A percentile compares a stretch with the other conserved stretches of the same genome.
phyloP scores from a whole-genome alignment of 2,797 vertebrate species.

The Setipinna tenuifilis region DNA sequence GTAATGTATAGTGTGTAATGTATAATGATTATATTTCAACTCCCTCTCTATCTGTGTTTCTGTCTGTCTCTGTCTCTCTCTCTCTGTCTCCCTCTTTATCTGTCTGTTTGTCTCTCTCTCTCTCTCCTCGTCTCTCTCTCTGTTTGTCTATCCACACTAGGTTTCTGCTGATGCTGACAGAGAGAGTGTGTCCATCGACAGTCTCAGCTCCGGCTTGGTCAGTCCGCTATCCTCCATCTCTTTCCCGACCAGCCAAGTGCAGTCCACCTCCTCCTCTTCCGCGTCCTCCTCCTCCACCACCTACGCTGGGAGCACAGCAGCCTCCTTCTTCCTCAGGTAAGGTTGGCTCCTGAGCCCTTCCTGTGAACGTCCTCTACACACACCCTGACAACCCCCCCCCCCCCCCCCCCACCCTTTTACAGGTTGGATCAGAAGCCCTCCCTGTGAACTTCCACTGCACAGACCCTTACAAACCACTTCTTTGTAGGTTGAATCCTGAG shows the following conservation, averaged over 20 bases:
- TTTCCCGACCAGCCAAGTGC: conserved; percentile 11
- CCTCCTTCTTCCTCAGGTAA: conserved; percentile 71
- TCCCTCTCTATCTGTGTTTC: background rate
- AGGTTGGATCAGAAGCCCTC: no score
- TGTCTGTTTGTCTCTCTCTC: background rate
- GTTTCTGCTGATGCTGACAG: conserved; percentile 20
- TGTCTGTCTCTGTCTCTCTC: background rate
- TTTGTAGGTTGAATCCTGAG: no score
- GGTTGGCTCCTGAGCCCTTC: background rate
- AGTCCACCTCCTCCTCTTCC: background rate
- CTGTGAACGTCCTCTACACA: background rate
- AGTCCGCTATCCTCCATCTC: conserved; percentile 40
- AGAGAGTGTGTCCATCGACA: conserved; percentile 29
- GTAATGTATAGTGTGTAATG: background rate
- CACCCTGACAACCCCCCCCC: no score
- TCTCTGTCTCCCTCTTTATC: background rate
- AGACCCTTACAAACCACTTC: no score
- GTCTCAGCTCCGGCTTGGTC: conserved; percentile 49
- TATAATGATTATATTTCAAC: background rate
- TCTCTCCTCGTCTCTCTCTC: background rate
- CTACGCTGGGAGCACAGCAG: conserved; percentile 50
- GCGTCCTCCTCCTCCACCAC: background rate
- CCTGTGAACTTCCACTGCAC: no score
- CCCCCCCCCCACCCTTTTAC: no score
- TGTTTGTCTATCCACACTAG: conserved; percentile 31